Evolutionary conservation across 2,113 vertebrate genomes (phyloP), one percentile per base, ranked within the genome.

Genomic region (Chaenocephalus aceratus): DNA sequence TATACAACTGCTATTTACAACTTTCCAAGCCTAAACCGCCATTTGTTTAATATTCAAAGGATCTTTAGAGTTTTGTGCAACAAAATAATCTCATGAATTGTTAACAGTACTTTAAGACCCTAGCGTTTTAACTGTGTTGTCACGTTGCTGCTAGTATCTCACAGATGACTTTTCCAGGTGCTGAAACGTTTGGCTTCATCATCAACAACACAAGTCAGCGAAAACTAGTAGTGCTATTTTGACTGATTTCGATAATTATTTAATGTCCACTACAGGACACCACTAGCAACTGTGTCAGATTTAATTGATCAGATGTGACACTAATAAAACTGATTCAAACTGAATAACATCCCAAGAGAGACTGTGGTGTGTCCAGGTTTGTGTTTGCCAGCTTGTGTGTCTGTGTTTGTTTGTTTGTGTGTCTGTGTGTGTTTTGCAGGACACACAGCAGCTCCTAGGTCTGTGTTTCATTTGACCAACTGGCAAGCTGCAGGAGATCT

Each of bases 381-480:
- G 44, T 64, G 64, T 52, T 26, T 3, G n/a, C 46, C 41, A 10
- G 56, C 36, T 44, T 71, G 45, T 77, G 62, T 68, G 34, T 62
- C 9, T 70, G 71, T 44, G 58, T 58, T 65, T 49, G 61, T 61
- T 21, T 69, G 15, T 45, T 14, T 53, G 48, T 54, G 18, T 51
- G 45, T 16, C 2, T 48, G 23, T 72, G 54, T 45, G 65, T 76
- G 59, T 61, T 70, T 89, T 77, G 80, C 78, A 78, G 74, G 34
- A 48, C 21, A 62, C 48, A 56, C 74, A 72, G 45, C 46, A 81
- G 83, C 77, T 71, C 58, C 61, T 13, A 2, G 65, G 86, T 63
- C 83, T 89, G 87, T 23, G n/a, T 76, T 86, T 89, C 56, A 86
- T 90, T 87, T 91, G n/a, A 66, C 18, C 11, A 59, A 79, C 73